These are phyloP conservation scores for Macaca nemestrina DNA, from an alignment of 2,113 vertebrate species.

Conservation along the genomic window DNA sequence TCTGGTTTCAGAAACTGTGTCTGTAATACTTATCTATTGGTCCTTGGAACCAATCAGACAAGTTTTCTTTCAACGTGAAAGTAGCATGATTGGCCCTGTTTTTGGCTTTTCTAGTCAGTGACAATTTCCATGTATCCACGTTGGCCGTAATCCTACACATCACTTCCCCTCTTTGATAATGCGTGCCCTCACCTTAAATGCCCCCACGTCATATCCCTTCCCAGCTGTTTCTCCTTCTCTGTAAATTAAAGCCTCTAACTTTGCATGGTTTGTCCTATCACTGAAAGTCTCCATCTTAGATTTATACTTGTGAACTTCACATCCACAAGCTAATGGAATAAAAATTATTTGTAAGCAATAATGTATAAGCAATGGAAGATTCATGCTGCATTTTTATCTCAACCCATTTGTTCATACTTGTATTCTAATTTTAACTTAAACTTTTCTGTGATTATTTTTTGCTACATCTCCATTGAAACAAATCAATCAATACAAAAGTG, in stretches of 20 bases:
- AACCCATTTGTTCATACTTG: not conserved
- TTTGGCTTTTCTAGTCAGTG: not conserved
- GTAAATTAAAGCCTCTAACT: not conserved
- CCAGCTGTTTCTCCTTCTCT: not conserved
- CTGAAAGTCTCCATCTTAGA: not conserved
- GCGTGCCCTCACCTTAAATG: not conserved
- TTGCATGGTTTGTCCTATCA: not conserved
- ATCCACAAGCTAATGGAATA: not conserved
- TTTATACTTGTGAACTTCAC: not conserved
- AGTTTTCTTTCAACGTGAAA: not conserved
- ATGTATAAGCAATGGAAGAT: not conserved
- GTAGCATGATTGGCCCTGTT: not conserved
- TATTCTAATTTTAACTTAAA: constrained; percentile 22
- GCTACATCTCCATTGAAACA: not conserved
- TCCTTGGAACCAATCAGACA: not conserved
- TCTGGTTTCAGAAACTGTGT: not conserved
- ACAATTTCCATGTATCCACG: not conserved
- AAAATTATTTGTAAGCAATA: not conserved
- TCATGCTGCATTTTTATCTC: not conserved
- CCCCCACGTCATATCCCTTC: not conserved
- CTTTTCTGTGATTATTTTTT: not conserved
- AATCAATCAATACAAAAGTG: not conserved
- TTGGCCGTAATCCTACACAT: not conserved
- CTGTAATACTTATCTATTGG: not conserved
- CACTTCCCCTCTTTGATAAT: not conserved